A percentile compares a stretch with the other conserved stretches of the same genome.
These are phyloP conservation scores for Sebastes itinus DNA, from an alignment of 2,797 vertebrate genomes.

Conservation along the genomic window DNA sequence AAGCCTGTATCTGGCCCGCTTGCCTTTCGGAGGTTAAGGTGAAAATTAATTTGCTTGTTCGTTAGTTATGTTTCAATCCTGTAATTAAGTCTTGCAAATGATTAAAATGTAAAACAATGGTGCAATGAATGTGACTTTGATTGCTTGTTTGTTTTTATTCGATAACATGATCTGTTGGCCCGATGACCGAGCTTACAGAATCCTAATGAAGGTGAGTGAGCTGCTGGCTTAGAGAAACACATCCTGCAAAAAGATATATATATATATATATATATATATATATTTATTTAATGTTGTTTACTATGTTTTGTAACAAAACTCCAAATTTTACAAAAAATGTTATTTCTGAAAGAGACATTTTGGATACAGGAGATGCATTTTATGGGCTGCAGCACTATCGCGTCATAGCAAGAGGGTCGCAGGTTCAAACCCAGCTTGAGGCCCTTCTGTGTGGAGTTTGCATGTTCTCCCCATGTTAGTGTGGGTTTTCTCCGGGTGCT, in stretches of 20 bases:
- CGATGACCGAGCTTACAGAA: constrained; percentile 36
- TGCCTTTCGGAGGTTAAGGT: constrained; percentile 75
- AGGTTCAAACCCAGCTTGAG: too few relatives aligned
- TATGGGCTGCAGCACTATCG: not conserved
- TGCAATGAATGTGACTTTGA: constrained; percentile 77
- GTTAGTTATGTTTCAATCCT: constrained; percentile 72
- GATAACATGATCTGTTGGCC: constrained; percentile 60
- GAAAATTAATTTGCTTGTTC: constrained; percentile 81
- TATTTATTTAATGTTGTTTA: not conserved
- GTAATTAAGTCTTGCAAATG: constrained; percentile 72
- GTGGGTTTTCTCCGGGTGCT: too few relatives aligned
- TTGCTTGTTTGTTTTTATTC: constrained; percentile 56
- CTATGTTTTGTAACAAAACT: not conserved
- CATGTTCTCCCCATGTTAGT: rapidly evolving
- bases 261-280: too few relatives aligned
- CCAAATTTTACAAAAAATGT: not conserved
- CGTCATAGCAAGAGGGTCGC: too few relatives aligned
- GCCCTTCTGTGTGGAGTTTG: too few relatives aligned
- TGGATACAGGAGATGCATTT: not conserved
- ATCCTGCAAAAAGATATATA: not conserved
- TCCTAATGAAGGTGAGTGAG: constrained; percentile 53
- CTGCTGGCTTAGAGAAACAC: not conserved
- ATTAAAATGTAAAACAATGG: constrained; percentile 78
- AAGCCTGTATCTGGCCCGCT: constrained; percentile 49
- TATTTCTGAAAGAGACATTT: not conserved